These are phyloP conservation scores for Pangasianodon hypophthalmus DNA, from an alignment of 2,113 vertebrate species.

Conservation along the genomic window DNA sequence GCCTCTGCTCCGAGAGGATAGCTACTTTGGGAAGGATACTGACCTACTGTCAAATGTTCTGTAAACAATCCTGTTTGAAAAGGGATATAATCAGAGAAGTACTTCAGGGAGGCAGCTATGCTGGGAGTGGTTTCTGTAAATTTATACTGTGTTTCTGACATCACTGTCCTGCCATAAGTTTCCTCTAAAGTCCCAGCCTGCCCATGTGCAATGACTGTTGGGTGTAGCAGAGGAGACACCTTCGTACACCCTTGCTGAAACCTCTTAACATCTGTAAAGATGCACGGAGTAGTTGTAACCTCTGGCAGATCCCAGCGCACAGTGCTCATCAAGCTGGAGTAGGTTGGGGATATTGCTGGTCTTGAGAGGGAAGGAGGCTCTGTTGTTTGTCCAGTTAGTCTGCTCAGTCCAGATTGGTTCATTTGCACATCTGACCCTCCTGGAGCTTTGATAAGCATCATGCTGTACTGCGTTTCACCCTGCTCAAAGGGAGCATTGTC, in stretches of 20 bases:
- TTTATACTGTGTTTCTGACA: constrained; percentile 21
- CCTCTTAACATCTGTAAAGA: background rate
- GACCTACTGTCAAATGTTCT: constrained; percentile 19
- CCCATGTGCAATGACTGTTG: background rate
- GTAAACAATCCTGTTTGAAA: constrained; percentile 35
- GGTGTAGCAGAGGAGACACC: background rate
- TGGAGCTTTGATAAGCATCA: constrained; percentile 25
- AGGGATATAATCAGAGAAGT: constrained; percentile 6
- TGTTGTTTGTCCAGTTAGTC: constrained; percentile 27
- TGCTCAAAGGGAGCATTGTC: background rate
- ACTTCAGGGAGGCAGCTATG: constrained; percentile 13
- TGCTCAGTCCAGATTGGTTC: constrained; percentile 13
- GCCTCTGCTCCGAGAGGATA: constrained; percentile 15
- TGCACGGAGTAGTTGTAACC: background rate
- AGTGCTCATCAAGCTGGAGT: constrained; percentile 24
- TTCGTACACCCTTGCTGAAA: constrained; percentile 9
- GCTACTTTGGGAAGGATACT: constrained; percentile 4
- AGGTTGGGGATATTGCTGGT: background rate
- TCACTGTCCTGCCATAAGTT: constrained; percentile 20
- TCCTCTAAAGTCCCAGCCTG: constrained; percentile 14
- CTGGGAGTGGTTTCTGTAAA: constrained; percentile 12
- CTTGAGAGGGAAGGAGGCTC: constrained; percentile 11
- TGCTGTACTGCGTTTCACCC: constrained; percentile 28
- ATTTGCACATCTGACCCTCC: constrained; percentile 41
- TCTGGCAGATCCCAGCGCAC: background rate